A percentile compares a stretch with the other conserved stretches of the same genome.
These are phyloP conservation scores for Mesocricetus auratus DNA, from an alignment of 2,113 vertebrate genomes.

Conservation along the genomic window DNA sequence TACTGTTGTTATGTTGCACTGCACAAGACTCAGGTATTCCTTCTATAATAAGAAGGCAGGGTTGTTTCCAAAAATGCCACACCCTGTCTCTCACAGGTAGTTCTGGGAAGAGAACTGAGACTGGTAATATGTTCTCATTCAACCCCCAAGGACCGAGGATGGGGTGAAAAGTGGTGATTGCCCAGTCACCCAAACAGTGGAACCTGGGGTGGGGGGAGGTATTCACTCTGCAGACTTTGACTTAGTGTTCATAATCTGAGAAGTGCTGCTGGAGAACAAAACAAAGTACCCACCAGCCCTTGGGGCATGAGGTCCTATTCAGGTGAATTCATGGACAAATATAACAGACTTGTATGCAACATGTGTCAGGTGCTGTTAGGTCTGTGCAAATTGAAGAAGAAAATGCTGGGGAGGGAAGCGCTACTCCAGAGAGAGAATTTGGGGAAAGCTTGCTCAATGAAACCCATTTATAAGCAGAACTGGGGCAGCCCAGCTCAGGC, in stretches of 20 bases:
- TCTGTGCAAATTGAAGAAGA: neutral
- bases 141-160: slow-evolving; percentile 41
- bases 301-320: neutral
- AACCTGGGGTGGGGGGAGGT: neutral
- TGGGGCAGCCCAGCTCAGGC: neutral
- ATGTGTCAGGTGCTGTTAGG: neutral
- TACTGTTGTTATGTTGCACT: neutral
- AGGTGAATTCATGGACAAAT: neutral
- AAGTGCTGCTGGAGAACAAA: neutral
- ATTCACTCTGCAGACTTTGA: neutral
- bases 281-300: neutral
- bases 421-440: neutral
- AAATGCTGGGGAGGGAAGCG: neutral
- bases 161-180: accelerated
- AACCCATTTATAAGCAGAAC: neutral
- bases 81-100: neutral
- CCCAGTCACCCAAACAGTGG: neutral
- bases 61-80: neutral
- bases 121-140: neutral
- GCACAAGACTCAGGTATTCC: neutral
- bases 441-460: neutral
- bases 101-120: neutral
- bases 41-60: slow-evolving; percentile 43
- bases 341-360: neutral
- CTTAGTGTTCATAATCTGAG: accelerated